Conservation (phyloP, 2,888 invertebrate species). For the Drosophila hamatofila region DNA sequence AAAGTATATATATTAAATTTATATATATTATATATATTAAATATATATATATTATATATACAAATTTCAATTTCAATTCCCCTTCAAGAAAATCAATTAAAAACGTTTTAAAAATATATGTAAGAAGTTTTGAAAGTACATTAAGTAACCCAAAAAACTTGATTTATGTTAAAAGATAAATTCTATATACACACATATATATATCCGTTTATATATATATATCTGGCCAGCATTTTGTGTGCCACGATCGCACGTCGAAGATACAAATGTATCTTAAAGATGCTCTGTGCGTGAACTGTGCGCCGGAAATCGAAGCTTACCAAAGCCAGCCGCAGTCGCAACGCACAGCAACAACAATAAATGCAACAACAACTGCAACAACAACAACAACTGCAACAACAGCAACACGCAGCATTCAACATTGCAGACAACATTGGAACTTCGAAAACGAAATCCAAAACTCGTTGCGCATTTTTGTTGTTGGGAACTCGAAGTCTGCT, state of each 20-base stretch:
- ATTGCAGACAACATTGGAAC: conserved; percentile 45
- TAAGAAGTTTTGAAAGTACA: conserved; percentile 6
- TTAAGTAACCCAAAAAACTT: conserved; percentile 16
- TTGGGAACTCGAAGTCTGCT: conserved; percentile 49
- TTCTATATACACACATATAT: neutral
- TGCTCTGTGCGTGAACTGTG: conserved; percentile 45
- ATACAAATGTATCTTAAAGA: conserved; percentile 58
- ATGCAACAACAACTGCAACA: conserved; percentile 10
- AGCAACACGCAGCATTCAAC: conserved; percentile 4
- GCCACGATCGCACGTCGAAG: conserved; percentile 18
- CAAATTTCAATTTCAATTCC: too few relatives aligned
- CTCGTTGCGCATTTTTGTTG: conserved; percentile 57
- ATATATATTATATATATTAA: too few relatives aligned
- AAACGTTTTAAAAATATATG: neutral
- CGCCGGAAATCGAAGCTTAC: conserved; percentile 63
- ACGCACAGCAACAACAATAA: conserved; percentile 11
- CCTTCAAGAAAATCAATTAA: neutral
- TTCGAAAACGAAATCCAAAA: conserved; percentile 62
- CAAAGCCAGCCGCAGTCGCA: conserved; percentile 32
- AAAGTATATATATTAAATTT: neutral
- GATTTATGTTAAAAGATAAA: conserved; percentile 4
- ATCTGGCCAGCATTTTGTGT: conserved; percentile 1
- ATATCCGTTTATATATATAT: neutral
- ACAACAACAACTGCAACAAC: neutral
- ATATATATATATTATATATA: too few relatives aligned